Percentiles rank a stretch among this genome's conserved stretches.
These are phyloP conservation scores for Schizotus pectinicornis DNA, from an alignment of 2,888 invertebrate genomes.

Conservation along the genomic window DNA sequence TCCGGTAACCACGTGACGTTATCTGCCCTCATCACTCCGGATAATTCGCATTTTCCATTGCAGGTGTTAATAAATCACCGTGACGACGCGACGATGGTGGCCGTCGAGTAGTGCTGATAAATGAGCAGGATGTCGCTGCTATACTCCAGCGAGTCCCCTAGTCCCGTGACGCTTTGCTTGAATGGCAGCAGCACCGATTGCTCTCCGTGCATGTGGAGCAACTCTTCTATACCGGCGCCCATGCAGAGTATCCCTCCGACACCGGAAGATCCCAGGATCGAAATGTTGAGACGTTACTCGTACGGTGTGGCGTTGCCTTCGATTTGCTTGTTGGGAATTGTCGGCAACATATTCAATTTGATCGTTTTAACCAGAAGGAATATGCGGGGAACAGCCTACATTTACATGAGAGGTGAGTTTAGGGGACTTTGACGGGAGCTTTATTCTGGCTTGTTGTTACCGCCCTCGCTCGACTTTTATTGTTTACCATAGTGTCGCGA, in stretches of 20 bases:
- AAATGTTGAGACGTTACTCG: conserved; percentile 65
- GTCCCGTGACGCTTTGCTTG: conserved; percentile 47
- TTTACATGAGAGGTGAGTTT: conserved; percentile 76
- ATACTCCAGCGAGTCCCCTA: conserved; percentile 56
- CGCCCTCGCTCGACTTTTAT: neutral
- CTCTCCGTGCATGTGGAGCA: conserved; percentile 50
- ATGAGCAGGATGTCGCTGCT: conserved; percentile 52
- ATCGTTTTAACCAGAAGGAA: conserved; percentile 78
- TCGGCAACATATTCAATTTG: conserved; percentile 80
- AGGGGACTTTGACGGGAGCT: neutral
- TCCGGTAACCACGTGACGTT: too few relatives aligned
- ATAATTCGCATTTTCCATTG: conserved; percentile 20
- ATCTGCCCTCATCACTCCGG: neutral
- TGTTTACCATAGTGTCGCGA: neutral
- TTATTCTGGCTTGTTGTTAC: neutral
- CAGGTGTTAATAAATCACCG: conserved; percentile 28
- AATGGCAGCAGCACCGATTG: conserved; percentile 50
- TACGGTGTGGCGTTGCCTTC: conserved; percentile 73
- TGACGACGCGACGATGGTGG: conserved; percentile 21
- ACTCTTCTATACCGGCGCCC: conserved; percentile 44
- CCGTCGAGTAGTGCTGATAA: conserved; percentile 25
- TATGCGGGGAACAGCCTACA: conserved; percentile 80
- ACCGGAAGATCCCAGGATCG: conserved; percentile 66
- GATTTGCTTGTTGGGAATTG: conserved; percentile 74
- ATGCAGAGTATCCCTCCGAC: conserved; percentile 44